A percentile compares a stretch with the other conserved stretches of the same genome.
Evolutionary conservation across 2,113 vertebrate genomes (phyloP).

Genomic region (Xenopus laevis): DNA sequence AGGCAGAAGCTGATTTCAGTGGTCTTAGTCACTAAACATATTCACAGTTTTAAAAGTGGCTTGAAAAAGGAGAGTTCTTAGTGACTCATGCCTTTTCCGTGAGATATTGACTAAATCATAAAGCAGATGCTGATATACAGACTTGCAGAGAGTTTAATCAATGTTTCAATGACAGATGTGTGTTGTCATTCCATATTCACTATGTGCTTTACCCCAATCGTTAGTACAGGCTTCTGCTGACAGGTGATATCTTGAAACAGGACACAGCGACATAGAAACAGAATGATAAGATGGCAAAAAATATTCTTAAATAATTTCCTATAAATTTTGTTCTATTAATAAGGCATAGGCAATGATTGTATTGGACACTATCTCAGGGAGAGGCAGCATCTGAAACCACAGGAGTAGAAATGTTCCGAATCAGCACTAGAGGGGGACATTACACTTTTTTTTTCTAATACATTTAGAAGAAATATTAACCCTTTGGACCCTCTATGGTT

Average conservation of each 20-base stretch:
- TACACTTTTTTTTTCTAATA: slow-evolving; percentile 36
- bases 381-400: no score
- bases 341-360: no score
- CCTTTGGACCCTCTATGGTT: no score
- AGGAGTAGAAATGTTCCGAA: slow-evolving; percentile 5
- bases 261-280: not conserved
- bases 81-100: no score
- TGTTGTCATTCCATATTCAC: not conserved
- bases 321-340: no score
- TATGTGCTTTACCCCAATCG: not conserved
- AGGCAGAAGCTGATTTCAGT: no score
- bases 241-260: not conserved
- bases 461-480: no score
- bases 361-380: no score
- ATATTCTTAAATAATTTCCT: not conserved
- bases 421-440: slow-evolving; percentile 55
- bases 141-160: not conserved
- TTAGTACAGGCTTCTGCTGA: not conserved
- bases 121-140: not conserved
- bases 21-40: no score
- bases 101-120: not conserved
- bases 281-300: not conserved
- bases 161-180: not conserved
- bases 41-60: no score
- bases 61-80: no score